Evolutionary conservation across 2,888 invertebrate species (phyloP).

Genomic region (Amiota minor): DNA sequence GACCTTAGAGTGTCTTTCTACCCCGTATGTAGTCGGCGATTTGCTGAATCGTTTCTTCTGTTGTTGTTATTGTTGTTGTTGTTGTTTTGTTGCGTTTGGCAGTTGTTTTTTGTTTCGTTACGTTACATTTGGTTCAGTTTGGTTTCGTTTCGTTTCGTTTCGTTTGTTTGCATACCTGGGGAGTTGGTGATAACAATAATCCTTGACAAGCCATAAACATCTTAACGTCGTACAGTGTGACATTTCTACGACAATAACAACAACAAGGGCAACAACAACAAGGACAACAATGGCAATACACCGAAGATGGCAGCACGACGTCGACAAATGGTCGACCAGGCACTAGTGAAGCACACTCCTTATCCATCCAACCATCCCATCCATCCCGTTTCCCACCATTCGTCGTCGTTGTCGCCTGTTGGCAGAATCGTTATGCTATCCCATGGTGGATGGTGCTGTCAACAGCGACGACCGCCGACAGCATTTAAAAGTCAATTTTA

Average conservation of each 20-base stretch:
- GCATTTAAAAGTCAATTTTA: slow-evolving; percentile 30
- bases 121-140: slow-evolving; percentile 13
- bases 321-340: slow-evolving; percentile 35
- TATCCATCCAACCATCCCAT: background rate
- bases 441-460: background rate
- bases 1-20: background rate
- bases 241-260: slow-evolving; percentile 28
- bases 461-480: slow-evolving; percentile 4
- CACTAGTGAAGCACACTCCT: background rate
- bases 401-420: background rate
- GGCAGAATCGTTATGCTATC: too few relatives aligned
- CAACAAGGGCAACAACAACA: slow-evolving; percentile 23
- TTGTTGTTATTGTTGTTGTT: slow-evolving; percentile 9
- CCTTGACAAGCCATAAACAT: slow-evolving; percentile 67
- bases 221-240: slow-evolving; percentile 51
- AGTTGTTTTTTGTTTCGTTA: slow-evolving; percentile 45
- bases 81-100: slow-evolving; percentile 27
- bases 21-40: background rate
- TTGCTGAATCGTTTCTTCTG: background rate
- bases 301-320: background rate
- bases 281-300: background rate
- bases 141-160: slow-evolving; percentile 12
- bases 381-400: background rate
- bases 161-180: slow-evolving; percentile 62
- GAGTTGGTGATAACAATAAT: slow-evolving; percentile 65